A percentile compares a stretch with the other conserved stretches of the same genome.
phyloP scores from a whole-genome alignment of 1,140 invertebrate genomes.

The Drosophila lowei region DNA sequence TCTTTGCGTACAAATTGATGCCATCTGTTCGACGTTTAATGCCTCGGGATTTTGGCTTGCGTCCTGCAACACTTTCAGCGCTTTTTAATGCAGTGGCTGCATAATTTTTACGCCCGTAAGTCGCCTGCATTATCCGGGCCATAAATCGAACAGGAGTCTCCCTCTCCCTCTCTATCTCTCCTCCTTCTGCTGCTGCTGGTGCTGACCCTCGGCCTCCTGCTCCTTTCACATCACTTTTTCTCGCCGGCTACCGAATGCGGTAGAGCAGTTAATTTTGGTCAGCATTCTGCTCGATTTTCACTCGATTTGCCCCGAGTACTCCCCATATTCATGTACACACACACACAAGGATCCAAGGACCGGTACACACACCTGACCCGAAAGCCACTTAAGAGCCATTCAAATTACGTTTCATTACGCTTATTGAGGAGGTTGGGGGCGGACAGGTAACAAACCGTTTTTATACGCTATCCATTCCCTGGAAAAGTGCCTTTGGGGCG shows the following conservation, averaged over 20 bases:
- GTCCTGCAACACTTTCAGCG: constrained; percentile 53
- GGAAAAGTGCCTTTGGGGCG: not conserved
- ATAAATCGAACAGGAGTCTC: constrained; percentile 60
- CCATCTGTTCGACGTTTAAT: constrained; percentile 75
- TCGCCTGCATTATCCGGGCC: constrained; percentile 76
- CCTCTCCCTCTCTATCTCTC: constrained; percentile 1
- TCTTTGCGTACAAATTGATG: constrained; percentile 71
- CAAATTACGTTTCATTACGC: constrained; percentile 77
- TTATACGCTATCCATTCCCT: constrained; percentile 1
- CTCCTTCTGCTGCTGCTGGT: not conserved
- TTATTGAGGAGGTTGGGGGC: constrained; percentile 55
- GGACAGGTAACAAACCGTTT: constrained; percentile 25
- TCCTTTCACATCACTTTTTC: not conserved
- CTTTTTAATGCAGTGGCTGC: constrained; percentile 76
- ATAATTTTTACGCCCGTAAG: constrained; percentile 75
- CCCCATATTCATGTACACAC: not conserved
- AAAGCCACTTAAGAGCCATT: constrained; percentile 73
- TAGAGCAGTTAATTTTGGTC: constrained; percentile 70
- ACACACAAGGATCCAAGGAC: not conserved
- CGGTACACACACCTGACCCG: constrained; percentile 24
- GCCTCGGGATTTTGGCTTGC: constrained; percentile 31
- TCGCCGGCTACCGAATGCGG: constrained; percentile 33
- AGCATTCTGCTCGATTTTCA: constrained; percentile 61
- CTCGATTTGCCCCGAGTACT: constrained; percentile 48
- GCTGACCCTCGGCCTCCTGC: not conserved